Percentiles rank a stretch among this genome's conserved stretches.
These are phyloP conservation scores for Propithecus deckenii DNA, from an alignment of 2,797 vertebrate species.

Conservation along the genomic window DNA sequence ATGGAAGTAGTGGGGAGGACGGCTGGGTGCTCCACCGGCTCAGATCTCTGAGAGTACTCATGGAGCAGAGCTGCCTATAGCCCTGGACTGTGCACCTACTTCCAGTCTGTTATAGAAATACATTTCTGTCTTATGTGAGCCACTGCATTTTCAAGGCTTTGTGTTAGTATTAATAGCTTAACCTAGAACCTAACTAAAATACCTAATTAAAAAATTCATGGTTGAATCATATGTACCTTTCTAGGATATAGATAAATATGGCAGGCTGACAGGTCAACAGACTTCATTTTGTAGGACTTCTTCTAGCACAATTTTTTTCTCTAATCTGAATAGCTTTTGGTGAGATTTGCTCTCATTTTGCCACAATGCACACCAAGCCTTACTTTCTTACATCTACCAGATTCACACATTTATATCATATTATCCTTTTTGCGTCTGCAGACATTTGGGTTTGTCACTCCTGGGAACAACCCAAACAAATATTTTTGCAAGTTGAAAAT, in stretches of 20 bases:
- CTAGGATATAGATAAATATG: neutral
- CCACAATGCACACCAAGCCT: neutral
- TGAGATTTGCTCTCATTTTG: neutral
- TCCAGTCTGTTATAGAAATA: neutral
- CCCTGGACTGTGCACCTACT: neutral
- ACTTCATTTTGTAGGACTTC: neutral
- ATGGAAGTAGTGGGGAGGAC: neutral
- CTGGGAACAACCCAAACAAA: neutral
- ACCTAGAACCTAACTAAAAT: neutral
- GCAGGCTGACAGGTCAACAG: neutral
- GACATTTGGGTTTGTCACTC: neutral
- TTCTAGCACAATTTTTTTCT: neutral
- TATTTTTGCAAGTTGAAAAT: conserved; percentile 4
- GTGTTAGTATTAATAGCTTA: neutral
- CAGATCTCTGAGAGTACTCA: too few relatives aligned
- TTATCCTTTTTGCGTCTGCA: neutral
- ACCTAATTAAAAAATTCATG: neutral
- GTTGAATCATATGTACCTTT: neutral
- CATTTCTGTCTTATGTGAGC: neutral
- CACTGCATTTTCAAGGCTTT: neutral
- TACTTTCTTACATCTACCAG: neutral
- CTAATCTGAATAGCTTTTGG: neutral
- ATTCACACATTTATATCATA: neutral
- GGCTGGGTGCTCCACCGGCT: too few relatives aligned
- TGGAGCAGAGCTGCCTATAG: neutral